phyloP scores from a whole-genome alignment of 2,113 vertebrate genomes.

The Condylura cristata region DNA sequence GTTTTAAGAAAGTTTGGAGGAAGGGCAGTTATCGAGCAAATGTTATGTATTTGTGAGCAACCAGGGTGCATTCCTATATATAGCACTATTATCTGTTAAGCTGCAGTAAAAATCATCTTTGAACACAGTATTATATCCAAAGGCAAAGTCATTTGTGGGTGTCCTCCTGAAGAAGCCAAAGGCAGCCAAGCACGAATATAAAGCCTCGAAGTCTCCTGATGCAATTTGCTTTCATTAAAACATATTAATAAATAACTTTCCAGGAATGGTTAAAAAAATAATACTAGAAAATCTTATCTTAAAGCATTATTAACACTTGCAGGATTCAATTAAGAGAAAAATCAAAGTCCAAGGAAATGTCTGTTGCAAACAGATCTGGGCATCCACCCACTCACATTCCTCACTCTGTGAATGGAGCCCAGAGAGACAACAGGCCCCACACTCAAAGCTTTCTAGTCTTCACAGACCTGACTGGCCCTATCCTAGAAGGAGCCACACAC shows the following conservation, averaged over 20 bases:
- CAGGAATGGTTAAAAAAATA: not conserved
- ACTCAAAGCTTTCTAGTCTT: not conserved
- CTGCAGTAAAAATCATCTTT: not conserved
- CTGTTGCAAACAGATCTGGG: not conserved
- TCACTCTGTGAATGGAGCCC: not conserved
- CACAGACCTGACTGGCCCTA: not conserved
- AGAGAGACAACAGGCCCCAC: not conserved
- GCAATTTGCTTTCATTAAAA: slow-evolving; percentile 1
- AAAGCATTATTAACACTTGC: slow-evolving; percentile 18
- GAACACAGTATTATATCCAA: not conserved
- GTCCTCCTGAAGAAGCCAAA: not conserved
- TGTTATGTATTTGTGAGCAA: not conserved
- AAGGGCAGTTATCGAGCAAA: not conserved
- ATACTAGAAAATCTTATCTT: not conserved
- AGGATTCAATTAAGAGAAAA: not conserved
- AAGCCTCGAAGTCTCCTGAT: not conserved
- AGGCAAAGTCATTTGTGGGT: not conserved
- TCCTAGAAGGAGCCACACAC: not conserved
- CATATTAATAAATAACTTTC: not conserved
- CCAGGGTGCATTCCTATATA: not conserved
- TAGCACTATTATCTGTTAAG: not conserved
- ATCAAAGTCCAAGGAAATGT: slow-evolving; percentile 13
- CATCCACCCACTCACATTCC: not conserved
- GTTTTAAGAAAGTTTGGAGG: slow-evolving; percentile 7
- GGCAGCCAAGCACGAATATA: not conserved